Evolutionary conservation across 2,888 invertebrate genomes (phyloP).

Genomic region (Oxystoma pomonae): DNA sequence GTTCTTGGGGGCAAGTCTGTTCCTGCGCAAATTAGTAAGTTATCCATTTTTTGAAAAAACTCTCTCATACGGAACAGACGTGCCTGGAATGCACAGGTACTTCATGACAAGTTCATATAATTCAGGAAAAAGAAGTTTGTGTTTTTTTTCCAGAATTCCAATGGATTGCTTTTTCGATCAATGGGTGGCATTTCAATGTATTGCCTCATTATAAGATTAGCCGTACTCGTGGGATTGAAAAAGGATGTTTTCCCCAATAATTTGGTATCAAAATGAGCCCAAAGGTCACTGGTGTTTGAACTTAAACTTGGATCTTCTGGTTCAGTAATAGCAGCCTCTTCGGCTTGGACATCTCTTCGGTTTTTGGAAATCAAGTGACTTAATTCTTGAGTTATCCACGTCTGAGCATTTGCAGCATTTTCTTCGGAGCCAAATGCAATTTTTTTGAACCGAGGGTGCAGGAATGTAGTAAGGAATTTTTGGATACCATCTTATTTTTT

Average conservation of each 20-base stretch:
- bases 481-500: not conserved
- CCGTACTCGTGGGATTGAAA: constrained; percentile 12
- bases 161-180: constrained; percentile 11
- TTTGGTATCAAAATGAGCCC: constrained; percentile 23
- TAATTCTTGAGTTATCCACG: constrained; percentile 22
- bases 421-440: constrained; percentile 20
- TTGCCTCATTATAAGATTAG: constrained; percentile 15
- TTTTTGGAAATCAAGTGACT: not conserved
- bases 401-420: constrained; percentile 22
- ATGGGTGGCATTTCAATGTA: constrained; percentile 18
- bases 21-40: not conserved
- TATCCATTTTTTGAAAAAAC: not conserved
- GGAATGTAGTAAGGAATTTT: constrained; percentile 24
- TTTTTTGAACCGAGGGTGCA: constrained; percentile 32
- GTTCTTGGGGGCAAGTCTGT: not conserved
- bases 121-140: no score
- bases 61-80: not conserved
- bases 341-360: not conserved
- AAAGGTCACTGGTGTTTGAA: not conserved
- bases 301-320: not conserved
- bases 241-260: constrained; percentile 7
- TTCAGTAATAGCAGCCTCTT: constrained; percentile 2
- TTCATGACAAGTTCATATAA: not conserved
- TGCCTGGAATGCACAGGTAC: not conserved
- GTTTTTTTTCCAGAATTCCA: constrained; percentile 17